Percentiles rank a stretch among this genome's conserved stretches.
Evolutionary conservation across 1,140 invertebrate species (phyloP).

Genomic region (Dermatophagoides farinae): DNA sequence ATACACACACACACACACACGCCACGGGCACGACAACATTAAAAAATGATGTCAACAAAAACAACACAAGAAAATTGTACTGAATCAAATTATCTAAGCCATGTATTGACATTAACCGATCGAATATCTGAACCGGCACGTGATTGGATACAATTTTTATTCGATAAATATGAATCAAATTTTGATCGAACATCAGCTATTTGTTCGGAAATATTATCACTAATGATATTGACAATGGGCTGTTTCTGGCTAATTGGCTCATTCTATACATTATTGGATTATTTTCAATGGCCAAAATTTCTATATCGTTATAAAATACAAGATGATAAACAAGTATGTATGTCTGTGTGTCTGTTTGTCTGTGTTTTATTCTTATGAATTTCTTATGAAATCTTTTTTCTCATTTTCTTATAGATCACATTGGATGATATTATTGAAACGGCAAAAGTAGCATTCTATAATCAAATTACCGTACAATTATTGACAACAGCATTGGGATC

Average conservation of each 20-base stretch:
- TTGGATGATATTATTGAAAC: background rate
- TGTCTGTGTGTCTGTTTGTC: background rate
- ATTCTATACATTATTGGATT: background rate
- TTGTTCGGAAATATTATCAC: background rate
- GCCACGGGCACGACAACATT: background rate
- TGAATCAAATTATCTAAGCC: background rate
- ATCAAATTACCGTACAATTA: background rate
- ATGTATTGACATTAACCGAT: background rate
- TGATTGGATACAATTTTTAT: background rate
- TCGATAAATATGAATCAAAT: background rate
- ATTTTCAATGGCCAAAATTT: background rate
- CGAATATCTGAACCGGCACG: background rate
- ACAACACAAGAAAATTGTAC: too few species aligned
- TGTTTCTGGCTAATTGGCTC: background rate
- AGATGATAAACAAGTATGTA: background rate
- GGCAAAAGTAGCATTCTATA: background rate
- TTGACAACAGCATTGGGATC: background rate
- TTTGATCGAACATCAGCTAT: background rate
- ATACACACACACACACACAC: background rate
- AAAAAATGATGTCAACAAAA: too few species aligned
- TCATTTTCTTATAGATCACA: background rate
- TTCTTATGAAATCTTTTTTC: background rate
- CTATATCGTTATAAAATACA: conserved; percentile 2
- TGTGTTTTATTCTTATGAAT: background rate
- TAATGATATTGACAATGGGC: background rate